These are phyloP conservation scores for Microplitis manilae DNA, from an alignment of 2,888 invertebrate genomes.

Conservation along the genomic window DNA sequence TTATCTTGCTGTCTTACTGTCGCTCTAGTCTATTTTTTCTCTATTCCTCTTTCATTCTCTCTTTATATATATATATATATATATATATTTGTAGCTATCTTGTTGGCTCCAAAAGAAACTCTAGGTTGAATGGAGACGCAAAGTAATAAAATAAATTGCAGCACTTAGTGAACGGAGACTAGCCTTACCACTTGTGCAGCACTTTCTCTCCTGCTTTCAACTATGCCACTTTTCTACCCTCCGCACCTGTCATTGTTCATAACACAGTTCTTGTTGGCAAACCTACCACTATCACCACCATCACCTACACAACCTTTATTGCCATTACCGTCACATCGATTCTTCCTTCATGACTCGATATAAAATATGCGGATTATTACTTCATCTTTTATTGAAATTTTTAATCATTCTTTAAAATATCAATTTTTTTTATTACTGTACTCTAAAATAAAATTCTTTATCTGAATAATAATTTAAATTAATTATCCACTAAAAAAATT, in stretches of 20 bases:
- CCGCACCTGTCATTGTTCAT: neutral
- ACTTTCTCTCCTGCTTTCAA: neutral
- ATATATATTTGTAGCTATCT: neutral
- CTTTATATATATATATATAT: neutral
- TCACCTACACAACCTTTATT: neutral
- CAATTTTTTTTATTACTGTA: neutral
- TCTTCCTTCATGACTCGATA: neutral
- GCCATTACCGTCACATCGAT: neutral
- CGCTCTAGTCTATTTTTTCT: neutral
- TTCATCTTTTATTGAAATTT: neutral
- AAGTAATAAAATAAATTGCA: slow-evolving; percentile 64
- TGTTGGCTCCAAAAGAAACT: neutral
- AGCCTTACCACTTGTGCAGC: slow-evolving; percentile 17
- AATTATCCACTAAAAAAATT: too few relatives aligned
- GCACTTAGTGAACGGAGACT: slow-evolving; percentile 54
- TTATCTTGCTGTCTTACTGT: neutral
- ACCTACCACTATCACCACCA: neutral
- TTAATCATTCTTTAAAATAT: neutral
- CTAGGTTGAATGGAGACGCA: slow-evolving; percentile 41
- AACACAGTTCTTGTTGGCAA: neutral
- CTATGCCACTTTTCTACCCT: neutral
- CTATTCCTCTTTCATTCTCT: neutral
- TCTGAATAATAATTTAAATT: too few relatives aligned
- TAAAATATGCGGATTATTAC: neutral
- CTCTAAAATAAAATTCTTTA: too few relatives aligned